Evolutionary conservation across 2,888 invertebrate genomes (phyloP), one percentile per base, ranked within the genome.

Genomic region (Microctonus hyperodae): DNA sequence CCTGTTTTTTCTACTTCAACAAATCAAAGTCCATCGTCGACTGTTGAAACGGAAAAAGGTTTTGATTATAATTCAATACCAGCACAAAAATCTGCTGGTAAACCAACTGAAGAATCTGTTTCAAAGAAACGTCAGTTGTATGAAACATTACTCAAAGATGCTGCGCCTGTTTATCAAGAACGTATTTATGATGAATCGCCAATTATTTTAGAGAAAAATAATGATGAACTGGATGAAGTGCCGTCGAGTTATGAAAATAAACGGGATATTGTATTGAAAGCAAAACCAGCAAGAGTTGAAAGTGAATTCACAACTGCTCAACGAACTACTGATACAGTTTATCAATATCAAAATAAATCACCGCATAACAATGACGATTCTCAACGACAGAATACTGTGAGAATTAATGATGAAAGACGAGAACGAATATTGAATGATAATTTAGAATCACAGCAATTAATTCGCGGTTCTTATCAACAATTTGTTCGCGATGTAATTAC

Each of bases 61-160:
- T 72, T 66, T 51, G 56, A 63, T 22, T 64, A 55, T 44, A 65
- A 70, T 20, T 28, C 55, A 31, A 7, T 59, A 22, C 63, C 28
- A 48, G 57, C 67, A 62, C 66, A 70, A 22, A 53, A 50, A 20
- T 20, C 28, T 25, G 33, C 51, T 13, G 0, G 20, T 9, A 13
- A 31, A 9, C 2, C 13, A 25, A 6, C 51, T 50, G 67, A 72
- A 7, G 72, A 75, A 44, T 74, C 75, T 53, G 64, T 79, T 37
- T 72, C 72, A 13, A 78, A 77, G 31, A 80, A 81, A 22, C 79
- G 81, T 6, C 67, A 76, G 68, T 69, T 83, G 50, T 83, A 83
- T 51, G 73, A 79, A 67, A 76, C 70, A 69, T 72, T 83, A 11
- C 48, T 83, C 33, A 79, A 76, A 72, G 82, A 83, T 20, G 83